Percentiles rank a stretch among this genome's conserved stretches.
phyloP scores from a whole-genome alignment of 1,140 invertebrate genomes.

The Lepidotrigona ventralis region DNA sequence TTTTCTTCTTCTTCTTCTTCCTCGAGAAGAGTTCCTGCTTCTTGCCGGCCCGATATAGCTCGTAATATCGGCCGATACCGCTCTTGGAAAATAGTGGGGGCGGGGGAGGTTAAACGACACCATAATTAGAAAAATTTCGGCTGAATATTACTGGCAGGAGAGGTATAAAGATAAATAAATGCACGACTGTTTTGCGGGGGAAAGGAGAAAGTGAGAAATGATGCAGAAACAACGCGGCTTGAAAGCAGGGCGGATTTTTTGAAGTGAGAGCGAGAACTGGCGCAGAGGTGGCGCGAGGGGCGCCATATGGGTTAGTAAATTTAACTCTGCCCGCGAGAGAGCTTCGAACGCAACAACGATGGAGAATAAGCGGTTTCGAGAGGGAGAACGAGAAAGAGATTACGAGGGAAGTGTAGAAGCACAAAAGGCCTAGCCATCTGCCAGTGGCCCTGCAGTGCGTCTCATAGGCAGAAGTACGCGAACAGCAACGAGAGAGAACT shows the following conservation, averaged over 20 bases:
- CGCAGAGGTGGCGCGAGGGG: conserved; percentile 45
- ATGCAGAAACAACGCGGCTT: not conserved
- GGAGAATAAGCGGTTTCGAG: not conserved
- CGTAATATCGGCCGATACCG: conserved; percentile 31
- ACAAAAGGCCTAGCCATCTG: conserved; percentile 71
- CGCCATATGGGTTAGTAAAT: conserved; percentile 73
- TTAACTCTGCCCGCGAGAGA: conserved; percentile 64
- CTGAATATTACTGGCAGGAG: not conserved
- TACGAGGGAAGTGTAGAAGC: conserved; percentile 63
- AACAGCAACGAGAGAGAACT: conserved; percentile 49
- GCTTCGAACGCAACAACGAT: conserved; percentile 27
- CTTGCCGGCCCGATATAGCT: conserved; percentile 29
- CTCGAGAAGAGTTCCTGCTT: not conserved
- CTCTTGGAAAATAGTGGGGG: not conserved
- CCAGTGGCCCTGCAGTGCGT: conserved; percentile 55
- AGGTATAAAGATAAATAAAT: not conserved
- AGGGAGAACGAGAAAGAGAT: conserved; percentile 38
- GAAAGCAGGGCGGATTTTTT: conserved; percentile 11
- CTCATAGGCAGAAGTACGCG: conserved; percentile 58
- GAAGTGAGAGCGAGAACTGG: conserved; percentile 10
- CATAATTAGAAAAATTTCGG: not conserved
- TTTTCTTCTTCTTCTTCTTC: not conserved
- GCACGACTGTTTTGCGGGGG: no score
- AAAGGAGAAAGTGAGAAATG: not conserved
- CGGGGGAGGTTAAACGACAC: not conserved